Base-by-base conservation (phyloP, 1,140 invertebrate genomes). In the Drosophila willistoni region DNA sequence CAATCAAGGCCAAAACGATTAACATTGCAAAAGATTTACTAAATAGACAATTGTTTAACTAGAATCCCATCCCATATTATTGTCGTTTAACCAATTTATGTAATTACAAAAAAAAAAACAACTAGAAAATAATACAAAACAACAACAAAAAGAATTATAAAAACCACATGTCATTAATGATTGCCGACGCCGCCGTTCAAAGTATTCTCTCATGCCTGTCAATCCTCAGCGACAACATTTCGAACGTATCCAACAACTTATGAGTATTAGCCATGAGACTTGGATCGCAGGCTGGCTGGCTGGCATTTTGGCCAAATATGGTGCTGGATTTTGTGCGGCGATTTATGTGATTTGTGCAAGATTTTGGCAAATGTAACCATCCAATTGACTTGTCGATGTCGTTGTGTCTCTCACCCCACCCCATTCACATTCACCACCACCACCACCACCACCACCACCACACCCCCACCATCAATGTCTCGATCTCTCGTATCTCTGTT, bases 241-340 rank as follows among this genome's bases (percentile, higher is more conserved):
- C 39, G 44, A 64, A 64, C 68, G 61, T 64, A 70, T 3, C 44
- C 44, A 51, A 47, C 44, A 85, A 87, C 75, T 86, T 87, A 83
- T 79, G 76, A 82, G 83, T 81, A 87, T 86, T 87, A 81, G 77
- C 84, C 80, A 65, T 75, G 65, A 71, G 80, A 81, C 81, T 19
- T 13, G 9, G 29, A 29, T 29, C 29, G 34, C 34, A 9, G 34
- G 34, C n/a, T 25, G 22, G 22, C 4, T 47, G 44, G 14, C 44
- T 87, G 84, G 80, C 84, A 89, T 89, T 89, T 89, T 84, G 62
- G 80, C 84, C 84, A 89, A 84, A 89, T 89, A 84, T 75, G 80
- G 84, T 66, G 71, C 36, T 68, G 77, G 72, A 77, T 83, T 85
- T 64, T 73, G 69, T 79, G 71, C 82, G 79, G 79, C 83, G 76